Conservation (phyloP, 2,113 vertebrate genomes). For the Coptodon rendalli region DNA sequence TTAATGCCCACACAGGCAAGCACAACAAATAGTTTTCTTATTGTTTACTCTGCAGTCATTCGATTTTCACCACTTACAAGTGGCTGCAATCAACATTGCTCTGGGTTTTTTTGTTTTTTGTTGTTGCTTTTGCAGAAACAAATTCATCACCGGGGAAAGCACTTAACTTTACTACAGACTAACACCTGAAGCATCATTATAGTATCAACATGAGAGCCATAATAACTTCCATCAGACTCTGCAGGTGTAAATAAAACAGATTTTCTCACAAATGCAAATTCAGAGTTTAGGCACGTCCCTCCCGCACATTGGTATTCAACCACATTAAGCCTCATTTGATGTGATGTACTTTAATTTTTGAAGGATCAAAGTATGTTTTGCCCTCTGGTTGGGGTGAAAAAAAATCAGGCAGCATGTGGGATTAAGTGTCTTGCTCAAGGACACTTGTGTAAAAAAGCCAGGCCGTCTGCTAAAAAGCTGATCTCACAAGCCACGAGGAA, state of each 20-base stretch:
- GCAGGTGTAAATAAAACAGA: conserved; percentile 27
- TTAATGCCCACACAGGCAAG: background rate
- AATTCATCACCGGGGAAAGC: background rate
- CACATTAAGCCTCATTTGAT: background rate
- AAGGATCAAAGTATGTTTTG: conserved; percentile 1
- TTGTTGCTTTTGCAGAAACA: background rate
- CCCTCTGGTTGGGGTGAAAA: background rate
- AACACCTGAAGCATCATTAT: conserved; percentile 23
- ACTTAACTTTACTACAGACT: background rate
- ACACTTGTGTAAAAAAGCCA: background rate
- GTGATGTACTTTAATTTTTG: conserved; percentile 11
- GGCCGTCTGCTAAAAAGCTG: background rate
- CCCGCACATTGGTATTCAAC: conserved; percentile 6
- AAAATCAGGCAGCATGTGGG: conserved; percentile 10
- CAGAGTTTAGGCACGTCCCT: conserved; percentile 1
- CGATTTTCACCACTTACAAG: background rate
- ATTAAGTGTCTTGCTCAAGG: conserved; percentile 6
- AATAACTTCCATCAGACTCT: background rate
- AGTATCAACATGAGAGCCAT: conserved; percentile 6
- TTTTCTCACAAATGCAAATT: conserved; percentile 16
- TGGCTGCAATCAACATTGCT: background rate
- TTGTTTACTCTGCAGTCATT: background rate
- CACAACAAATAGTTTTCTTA: background rate
- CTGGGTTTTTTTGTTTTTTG: background rate
- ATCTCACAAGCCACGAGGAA: background rate